Evolutionary conservation across 2,888 invertebrate genomes (phyloP).

Genomic region (Tolmerus cingulatus): DNA sequence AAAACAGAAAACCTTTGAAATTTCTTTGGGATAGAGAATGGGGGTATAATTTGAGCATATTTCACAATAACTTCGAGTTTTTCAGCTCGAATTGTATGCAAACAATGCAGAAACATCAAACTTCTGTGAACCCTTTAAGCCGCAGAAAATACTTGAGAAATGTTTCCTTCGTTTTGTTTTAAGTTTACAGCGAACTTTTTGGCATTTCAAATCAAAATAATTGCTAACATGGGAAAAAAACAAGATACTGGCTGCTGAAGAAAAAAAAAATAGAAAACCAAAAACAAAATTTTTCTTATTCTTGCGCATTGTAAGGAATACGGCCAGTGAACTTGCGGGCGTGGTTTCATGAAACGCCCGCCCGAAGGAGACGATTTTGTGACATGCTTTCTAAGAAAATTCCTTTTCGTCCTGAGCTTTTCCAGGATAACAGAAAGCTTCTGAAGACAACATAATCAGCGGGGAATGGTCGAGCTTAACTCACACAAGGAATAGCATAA

Average conservation of each 20-base stretch:
- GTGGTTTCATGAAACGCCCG: conserved; percentile 16
- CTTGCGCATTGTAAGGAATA: conserved; percentile 25
- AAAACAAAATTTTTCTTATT: conserved; percentile 26
- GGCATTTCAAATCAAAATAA: conserved; percentile 21
- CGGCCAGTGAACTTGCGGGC: not conserved
- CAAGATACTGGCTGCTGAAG: not conserved
- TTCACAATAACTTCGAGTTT: conserved; percentile 14
- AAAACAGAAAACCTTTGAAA: not conserved
- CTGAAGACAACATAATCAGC: not conserved
- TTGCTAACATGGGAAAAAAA: conserved; percentile 21
- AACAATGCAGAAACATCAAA: conserved; percentile 32
- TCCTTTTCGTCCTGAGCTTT: not conserved
- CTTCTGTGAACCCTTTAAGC: conserved; percentile 8
- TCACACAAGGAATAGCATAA: not conserved
- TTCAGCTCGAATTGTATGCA: conserved; percentile 6
- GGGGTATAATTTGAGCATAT: not conserved
- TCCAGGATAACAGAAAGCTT: conserved; percentile 3
- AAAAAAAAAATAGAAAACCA: not conserved
- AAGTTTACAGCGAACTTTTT: conserved; percentile 12
- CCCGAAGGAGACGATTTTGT: conserved; percentile 21
- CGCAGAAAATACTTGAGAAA: conserved; percentile 26
- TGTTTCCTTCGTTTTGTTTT: conserved; percentile 22
- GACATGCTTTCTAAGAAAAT: not conserved
- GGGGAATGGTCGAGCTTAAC: not conserved
- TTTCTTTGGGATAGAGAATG: not conserved